Base-by-base conservation (phyloP, 2,888 invertebrate genomes). In the Ypsolopha scabrella region DNA sequence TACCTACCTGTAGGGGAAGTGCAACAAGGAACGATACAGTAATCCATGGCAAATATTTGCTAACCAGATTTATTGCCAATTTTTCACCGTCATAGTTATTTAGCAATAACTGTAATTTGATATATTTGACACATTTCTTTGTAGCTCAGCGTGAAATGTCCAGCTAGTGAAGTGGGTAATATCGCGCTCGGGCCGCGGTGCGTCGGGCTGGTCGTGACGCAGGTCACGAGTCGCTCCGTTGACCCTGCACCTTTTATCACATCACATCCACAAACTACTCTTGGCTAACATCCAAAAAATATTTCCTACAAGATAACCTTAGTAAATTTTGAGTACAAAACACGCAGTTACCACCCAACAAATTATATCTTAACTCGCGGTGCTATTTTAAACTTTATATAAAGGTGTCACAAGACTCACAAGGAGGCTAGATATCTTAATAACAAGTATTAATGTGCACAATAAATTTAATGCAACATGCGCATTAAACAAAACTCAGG, bases 201-300 rank as follows among this genome's bases (percentile, higher is more conserved):
- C 70, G 75, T 70, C 70, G 70, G 64, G 72, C 70, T 72, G 67
- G 67, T 81, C 83, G 85, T 82, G 82, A 80, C 76, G 72, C 57
- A 60, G 72, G 79, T 83, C 85, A 82, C 85, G 85, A 83, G 71
- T 72, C 72, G 73, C 73, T 75, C 73, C 70, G 80, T 73, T 81
- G 85, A 83, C 83, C 83, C 75, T 66, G 65, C 66, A 56, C 51
- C 46, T 51, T 37, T 51, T 45, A 51, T 38, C 45, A 37, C 41
- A 45, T 43, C 8, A 35, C 34, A 43, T 41, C 50, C 49, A 49
- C 49, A 39, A 48, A 49, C 49, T 7, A 49, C 41, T 48, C 54
- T 54, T 54, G 2, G 24, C 24, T 24, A 4, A 4, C 2, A 24
- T 24, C 24, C 24, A 24, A 24, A 24, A 24, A 24, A 24, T 3